phyloP scores from a whole-genome alignment of 2,888 invertebrate genomes.

The Ariolimax columbianus region DNA sequence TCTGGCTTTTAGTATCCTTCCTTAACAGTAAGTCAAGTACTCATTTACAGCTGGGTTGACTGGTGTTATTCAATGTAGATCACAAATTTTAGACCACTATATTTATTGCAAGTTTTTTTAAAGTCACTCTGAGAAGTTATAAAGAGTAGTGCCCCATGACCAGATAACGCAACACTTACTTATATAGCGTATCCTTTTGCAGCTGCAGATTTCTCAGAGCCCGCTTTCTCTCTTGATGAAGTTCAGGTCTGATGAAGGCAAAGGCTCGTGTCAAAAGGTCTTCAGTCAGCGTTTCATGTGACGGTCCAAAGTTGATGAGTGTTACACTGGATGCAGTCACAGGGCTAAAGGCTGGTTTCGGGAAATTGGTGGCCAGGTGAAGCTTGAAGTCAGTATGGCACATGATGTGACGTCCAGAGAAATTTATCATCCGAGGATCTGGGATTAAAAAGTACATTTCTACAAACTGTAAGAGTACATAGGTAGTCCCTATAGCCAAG shows the following conservation, averaged over 20 bases:
- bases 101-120: no score
- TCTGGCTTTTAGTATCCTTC: no score
- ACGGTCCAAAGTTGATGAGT: constrained; percentile 75
- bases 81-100: no score
- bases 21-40: no score
- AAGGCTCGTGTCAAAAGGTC: constrained; percentile 75
- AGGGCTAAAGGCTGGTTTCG: constrained; percentile 73
- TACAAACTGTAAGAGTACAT: no score
- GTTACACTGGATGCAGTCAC: constrained; percentile 73
- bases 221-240: constrained; percentile 71
- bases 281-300: constrained; percentile 75
- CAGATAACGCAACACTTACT: no score
- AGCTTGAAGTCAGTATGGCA: constrained; percentile 76
- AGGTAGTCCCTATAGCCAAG: no score
- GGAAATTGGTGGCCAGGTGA: constrained; percentile 70
- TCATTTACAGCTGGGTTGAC: no score
- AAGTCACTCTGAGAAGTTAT: no score
- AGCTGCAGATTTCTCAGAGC: constrained; percentile 69
- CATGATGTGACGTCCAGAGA: constrained; percentile 75
- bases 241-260: constrained; percentile 72
- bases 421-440: constrained; percentile 76
- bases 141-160: no score
- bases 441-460: not conserved
- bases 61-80: no score
- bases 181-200: constrained; percentile 67